Conservation (phyloP, 2,797 vertebrate genomes). For the Notoglanidium macrostoma region DNA sequence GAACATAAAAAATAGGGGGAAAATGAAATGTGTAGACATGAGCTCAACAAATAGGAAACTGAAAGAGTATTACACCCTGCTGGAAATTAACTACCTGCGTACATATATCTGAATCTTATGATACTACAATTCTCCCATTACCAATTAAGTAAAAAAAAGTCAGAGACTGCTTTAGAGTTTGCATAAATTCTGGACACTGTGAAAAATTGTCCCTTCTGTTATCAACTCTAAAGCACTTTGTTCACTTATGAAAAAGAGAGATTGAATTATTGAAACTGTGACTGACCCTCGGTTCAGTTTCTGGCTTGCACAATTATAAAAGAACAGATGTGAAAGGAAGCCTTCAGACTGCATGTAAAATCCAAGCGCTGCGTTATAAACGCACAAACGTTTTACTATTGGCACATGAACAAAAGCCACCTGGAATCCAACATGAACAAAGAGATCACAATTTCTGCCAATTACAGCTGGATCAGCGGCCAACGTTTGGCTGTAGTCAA, state of each 20-base stretch:
- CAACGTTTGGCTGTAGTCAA: neutral
- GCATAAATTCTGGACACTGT: neutral
- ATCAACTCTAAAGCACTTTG: neutral
- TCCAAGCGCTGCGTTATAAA: neutral
- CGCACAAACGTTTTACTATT: neutral
- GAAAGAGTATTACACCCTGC: neutral
- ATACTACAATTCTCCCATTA: neutral
- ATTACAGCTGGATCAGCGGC: neutral
- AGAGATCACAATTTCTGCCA: neutral
- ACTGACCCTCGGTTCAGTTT: neutral
- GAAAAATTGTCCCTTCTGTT: neutral
- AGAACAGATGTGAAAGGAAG: conserved; percentile 11
- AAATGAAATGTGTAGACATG: neutral
- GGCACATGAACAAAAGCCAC: neutral
- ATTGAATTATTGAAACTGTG: neutral
- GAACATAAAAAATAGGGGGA: neutral
- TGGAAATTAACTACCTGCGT: neutral
- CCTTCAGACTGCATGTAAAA: neutral
- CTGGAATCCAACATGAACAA: neutral
- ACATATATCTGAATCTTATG: too few relatives aligned
- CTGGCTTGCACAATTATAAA: neutral
- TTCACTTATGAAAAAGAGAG: too few relatives aligned
- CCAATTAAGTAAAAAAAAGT: neutral
- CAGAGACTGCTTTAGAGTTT: neutral
- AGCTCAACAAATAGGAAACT: neutral